Conservation (phyloP, 2,113 vertebrate species). For the Crotalus horridus region DNA sequence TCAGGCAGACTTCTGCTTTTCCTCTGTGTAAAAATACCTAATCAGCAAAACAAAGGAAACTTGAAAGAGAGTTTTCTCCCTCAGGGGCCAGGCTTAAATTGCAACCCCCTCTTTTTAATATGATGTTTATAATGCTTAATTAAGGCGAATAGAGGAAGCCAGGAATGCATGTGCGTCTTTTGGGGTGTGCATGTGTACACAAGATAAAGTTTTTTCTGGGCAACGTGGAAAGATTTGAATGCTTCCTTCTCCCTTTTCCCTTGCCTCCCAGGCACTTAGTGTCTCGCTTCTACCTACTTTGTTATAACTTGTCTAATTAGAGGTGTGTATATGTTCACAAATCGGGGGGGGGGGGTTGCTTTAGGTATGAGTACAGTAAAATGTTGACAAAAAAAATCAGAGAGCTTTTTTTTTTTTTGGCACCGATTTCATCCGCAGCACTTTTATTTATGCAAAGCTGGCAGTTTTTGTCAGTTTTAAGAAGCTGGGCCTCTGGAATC, state of each 20-base stretch:
- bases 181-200: constrained; percentile 38
- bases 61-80: constrained; percentile 62
- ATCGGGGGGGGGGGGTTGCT: constrained; percentile 45
- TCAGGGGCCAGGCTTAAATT: constrained; percentile 59
- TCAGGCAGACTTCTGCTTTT: background rate
- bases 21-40: constrained; percentile 34
- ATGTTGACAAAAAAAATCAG: background rate
- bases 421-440: background rate
- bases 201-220: constrained; percentile 48
- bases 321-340: constrained; percentile 30
- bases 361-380: constrained; percentile 26
- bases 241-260: constrained; percentile 45
- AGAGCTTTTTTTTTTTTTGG: background rate
- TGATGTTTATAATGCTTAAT: constrained; percentile 62
- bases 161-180: constrained; percentile 23
- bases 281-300: constrained; percentile 62
- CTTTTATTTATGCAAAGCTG: background rate
- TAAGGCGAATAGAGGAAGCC: constrained; percentile 47
- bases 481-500: background rate
- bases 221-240: constrained; percentile 41
- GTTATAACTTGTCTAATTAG: constrained; percentile 69
- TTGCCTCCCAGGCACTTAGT: constrained; percentile 52
- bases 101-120: constrained; percentile 52
- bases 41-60: constrained; percentile 34
- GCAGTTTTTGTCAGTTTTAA: background rate